Percentiles rank a stretch among this genome's conserved stretches.
Evolutionary conservation across 2,797 vertebrate species (phyloP).

Genomic region (Austrolebias charrua): DNA sequence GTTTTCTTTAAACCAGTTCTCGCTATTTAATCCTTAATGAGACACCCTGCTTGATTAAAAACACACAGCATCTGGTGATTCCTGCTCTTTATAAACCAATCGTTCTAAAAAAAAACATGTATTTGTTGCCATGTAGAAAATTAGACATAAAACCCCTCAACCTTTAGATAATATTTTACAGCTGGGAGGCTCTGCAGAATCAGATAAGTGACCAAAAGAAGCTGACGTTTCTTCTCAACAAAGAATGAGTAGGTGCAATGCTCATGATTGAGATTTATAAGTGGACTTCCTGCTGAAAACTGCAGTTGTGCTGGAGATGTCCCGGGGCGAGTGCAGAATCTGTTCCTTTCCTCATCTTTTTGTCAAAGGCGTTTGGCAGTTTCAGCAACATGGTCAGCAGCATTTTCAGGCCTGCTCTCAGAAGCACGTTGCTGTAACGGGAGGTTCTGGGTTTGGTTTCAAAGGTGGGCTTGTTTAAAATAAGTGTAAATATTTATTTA

Average conservation of each 20-base stretch:
- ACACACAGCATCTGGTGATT: conserved; percentile 1
- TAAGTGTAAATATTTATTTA: too few relatives aligned
- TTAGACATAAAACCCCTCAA: background rate
- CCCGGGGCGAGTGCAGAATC: conserved; percentile 10
- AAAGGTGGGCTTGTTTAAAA: background rate
- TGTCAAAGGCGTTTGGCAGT: conserved; percentile 4
- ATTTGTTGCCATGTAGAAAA: too few relatives aligned
- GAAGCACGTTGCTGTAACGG: background rate
- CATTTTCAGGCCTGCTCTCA: conserved; percentile 31
- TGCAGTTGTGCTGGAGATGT: background rate
- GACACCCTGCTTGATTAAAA: conserved; percentile 12
- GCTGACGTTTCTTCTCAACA: background rate
- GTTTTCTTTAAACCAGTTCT: conserved; percentile 2
- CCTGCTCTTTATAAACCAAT: too few relatives aligned
- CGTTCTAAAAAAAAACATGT: too few relatives aligned
- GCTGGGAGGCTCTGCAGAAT: conserved; percentile 5
- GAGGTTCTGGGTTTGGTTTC: background rate
- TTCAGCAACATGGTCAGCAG: conserved; percentile 49
- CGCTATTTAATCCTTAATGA: conserved; percentile 11
- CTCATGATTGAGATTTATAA: conserved; percentile 21
- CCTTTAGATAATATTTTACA: conserved; percentile 3
- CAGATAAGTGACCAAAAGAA: background rate
- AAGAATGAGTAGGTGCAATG: background rate
- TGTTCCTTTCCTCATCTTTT: conserved; percentile 16
- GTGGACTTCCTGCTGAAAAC: conserved; percentile 8